Percentiles rank a stretch among this genome's conserved stretches.
These are phyloP conservation scores for Drosophila fulvimacula DNA, from an alignment of 2,888 invertebrate species.

Conservation along the genomic window DNA sequence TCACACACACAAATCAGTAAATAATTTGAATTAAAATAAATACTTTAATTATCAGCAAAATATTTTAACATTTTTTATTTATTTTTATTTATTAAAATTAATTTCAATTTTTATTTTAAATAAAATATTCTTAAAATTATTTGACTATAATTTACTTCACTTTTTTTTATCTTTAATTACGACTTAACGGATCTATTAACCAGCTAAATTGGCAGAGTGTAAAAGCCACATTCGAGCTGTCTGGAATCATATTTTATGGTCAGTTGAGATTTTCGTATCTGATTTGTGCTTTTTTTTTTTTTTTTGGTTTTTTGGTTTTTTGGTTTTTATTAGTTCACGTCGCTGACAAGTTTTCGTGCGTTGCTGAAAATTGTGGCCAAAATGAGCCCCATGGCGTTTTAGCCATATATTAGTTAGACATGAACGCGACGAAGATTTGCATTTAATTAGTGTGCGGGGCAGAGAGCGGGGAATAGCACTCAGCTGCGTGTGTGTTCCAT, in stretches of 20 bases:
- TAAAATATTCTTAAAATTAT: neutral
- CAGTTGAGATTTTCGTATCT: conserved; percentile 52
- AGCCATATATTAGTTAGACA: conserved; percentile 68
- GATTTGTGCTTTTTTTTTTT: conserved; percentile 22
- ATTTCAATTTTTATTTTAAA: neutral
- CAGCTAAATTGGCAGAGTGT: conserved; percentile 1
- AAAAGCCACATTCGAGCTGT: conserved; percentile 13
- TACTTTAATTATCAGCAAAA: too few relatives aligned
- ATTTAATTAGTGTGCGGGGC: conserved; percentile 67
- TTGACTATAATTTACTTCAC: neutral
- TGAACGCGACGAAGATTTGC: conserved; percentile 69
- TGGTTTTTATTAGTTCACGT: conserved; percentile 13
- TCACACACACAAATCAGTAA: too few relatives aligned
- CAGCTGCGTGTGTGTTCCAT: conserved; percentile 76
- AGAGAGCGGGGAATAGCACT: conserved; percentile 17
- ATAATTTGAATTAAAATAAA: too few relatives aligned
- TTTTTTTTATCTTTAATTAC: neutral
- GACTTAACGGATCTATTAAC: conserved; percentile 8
- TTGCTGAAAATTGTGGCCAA: conserved; percentile 67
- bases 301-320: conserved; percentile 9
- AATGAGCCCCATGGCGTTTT: conserved; percentile 69
- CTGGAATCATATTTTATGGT: conserved; percentile 22
- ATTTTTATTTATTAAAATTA: neutral
- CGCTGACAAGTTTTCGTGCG: conserved; percentile 61
- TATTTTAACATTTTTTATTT: too few relatives aligned